Evolutionary conservation across 2,888 invertebrate genomes (phyloP), one percentile per base, ranked within the genome.

Genomic region (Thymelicus lineola): DNA sequence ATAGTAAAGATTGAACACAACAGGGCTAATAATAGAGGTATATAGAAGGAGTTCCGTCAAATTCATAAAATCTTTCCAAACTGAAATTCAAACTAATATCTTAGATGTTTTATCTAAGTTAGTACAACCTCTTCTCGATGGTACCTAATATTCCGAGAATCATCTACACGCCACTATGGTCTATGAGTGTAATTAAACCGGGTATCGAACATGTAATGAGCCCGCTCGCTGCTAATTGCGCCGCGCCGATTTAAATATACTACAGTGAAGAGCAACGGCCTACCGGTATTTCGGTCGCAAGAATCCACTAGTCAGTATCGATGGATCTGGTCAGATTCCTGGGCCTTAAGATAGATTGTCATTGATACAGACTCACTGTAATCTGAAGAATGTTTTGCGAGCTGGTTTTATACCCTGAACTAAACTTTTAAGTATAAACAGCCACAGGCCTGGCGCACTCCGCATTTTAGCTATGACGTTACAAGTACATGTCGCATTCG

Each of bases 181-280:
- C 53, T 53, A 50, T 50, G 53, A 53, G 53, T 20, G 53, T 85
- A 84, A 85, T 84, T 86, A 84, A 79, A 77, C 58, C 68, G 77
- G 74, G 80, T 83, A 85, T 86, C 84, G 86, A 85, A 85, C 85
- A 72, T 78, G 81, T 83, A 85, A 87, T 86, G 86, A 83, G 84
- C 76, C 76, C 74, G 74, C 73, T 75, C 77, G 71, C 75, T 78
- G 82, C 83, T 83, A 86, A 89, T 89, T 88, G 87, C 86, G 81
- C 85, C 75, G 76, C 73, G 75, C 77, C 74, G 86, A 82, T 86
- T 84, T 86, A 88, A 87, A 88, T 88, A 87, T 86, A 90, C 81
- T 82, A 79, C 74, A 74, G 80, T 76, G 70, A 72, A 81, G 86
- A 78, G 87, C 86, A 82, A 84, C 81, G 88, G 88, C 90, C 89